Evolutionary conservation across 2,113 vertebrate genomes (phyloP), one percentile per base, ranked within the genome.

Genomic region (Microcebus murinus): DNA sequence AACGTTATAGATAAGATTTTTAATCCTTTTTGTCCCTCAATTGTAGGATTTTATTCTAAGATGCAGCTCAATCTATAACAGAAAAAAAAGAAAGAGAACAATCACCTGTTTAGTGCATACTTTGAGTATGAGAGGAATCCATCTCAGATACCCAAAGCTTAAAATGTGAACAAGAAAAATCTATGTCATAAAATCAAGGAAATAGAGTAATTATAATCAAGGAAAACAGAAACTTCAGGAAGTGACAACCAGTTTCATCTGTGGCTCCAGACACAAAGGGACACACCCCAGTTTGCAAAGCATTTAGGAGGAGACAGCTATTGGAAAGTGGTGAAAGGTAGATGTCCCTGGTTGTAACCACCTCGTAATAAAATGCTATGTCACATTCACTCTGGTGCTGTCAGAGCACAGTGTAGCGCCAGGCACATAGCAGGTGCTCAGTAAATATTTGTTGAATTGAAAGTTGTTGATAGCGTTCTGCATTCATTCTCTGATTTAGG

Each of bases 391-490:
- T 34, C 12, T 3, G 13, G 14, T 52, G 63, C 77, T 85, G 63
- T 79, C 68, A 76, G 50, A 63, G 27, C 20, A 23, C 18, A 39
- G 3, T 8, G n/a, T 2, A 34, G 71, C 29, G 48, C 25, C 31
- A 61, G 52, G 87, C 59, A 65, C 83, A 87, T 55, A 95, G 86
- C 93, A 94, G 95, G 63, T 95, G 89, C 79, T 96, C 82, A 80
- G 11, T 65, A 92, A 96, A 86, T 91, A 94, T n/a, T 20, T 93
- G 88, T 20, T 74, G 73, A 94, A 80, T 70, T 74, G 68, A 59
- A 77, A 96, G 91, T 39, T 90, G 90, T 20, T 96, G 92, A 83
- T 29, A 76, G 88, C 1, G 6, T 29, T 92, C n/a, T 36, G n/a
- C 10, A 10, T 55, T 70, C 57, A 4, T 50, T 29, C 21, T 87